Evolutionary conservation across 1,140 invertebrate species (phyloP).

Genomic region (Ephestia elutella): DNA sequence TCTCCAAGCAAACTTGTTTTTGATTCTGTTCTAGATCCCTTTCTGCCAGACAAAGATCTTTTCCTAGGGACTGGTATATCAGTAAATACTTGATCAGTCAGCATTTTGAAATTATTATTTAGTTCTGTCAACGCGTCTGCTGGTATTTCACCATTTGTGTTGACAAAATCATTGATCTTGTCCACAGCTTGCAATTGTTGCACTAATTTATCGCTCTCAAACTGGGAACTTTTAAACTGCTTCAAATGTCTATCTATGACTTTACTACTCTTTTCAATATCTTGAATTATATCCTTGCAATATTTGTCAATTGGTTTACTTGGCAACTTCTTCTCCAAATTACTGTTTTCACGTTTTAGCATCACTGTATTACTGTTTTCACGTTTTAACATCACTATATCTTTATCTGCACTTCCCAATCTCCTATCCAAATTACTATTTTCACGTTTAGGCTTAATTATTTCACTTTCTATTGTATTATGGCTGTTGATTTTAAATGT

Average conservation of each 20-base stretch:
- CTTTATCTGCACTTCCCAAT: conserved; percentile 16
- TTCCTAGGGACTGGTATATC: conserved; percentile 39
- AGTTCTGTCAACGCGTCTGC: conserved; percentile 45
- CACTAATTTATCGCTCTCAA: conserved; percentile 60
- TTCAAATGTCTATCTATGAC: conserved; percentile 69
- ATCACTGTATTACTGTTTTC: conserved; percentile 26
- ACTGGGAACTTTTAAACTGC: conserved; percentile 55
- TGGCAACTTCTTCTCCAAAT: conserved; percentile 35
- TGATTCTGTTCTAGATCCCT: conserved; percentile 32
- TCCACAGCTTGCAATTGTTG: conserved; percentile 65
- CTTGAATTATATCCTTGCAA: conserved; percentile 67
- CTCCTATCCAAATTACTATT: conserved; percentile 37
- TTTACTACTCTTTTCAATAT: conserved; percentile 69
- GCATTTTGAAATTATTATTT: conserved; percentile 65
- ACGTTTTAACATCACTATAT: conserved; percentile 19
- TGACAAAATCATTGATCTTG: conserved; percentile 59
- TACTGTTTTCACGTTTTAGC: conserved; percentile 32
- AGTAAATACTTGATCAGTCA: conserved; percentile 44
- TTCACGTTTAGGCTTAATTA: conserved; percentile 31
- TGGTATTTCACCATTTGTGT: conserved; percentile 44
- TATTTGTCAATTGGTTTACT: conserved; percentile 62
- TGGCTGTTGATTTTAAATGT: conserved; percentile 22
- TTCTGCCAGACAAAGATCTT: conserved; percentile 45
- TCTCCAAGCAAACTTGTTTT: conserved; percentile 50
- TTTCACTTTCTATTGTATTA: conserved; percentile 22